These are phyloP conservation scores for Nyctibius grandis DNA, from an alignment of 2,797 vertebrate species.

Conservation along the genomic window DNA sequence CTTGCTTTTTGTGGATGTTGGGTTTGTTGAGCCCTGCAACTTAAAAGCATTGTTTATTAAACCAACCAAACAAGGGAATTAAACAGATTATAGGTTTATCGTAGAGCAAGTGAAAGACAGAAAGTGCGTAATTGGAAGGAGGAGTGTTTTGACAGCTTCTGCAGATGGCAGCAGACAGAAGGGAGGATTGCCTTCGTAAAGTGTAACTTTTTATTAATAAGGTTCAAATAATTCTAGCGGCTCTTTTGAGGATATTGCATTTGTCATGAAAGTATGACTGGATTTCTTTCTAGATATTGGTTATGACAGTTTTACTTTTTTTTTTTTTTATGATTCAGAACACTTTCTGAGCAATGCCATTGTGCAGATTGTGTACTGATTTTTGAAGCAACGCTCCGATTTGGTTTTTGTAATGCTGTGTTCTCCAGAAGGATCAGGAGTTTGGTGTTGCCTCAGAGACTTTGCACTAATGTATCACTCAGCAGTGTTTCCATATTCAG, in stretches of 20 bases:
- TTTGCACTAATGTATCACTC: background rate
- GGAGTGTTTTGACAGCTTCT: slow-evolving; percentile 59
- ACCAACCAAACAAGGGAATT: slow-evolving; percentile 45
- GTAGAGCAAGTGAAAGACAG: slow-evolving; percentile 24
- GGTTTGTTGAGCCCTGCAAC: background rate
- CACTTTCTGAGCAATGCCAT: background rate
- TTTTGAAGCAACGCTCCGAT: background rate
- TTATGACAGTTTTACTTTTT: background rate
- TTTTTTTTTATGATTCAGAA: background rate
- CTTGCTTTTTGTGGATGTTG: background rate
- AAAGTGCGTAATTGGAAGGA: slow-evolving; percentile 27
- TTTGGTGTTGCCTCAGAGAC: background rate
- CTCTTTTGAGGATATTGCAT: background rate
- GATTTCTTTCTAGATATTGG: background rate
- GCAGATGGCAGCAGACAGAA: slow-evolving; percentile 32
- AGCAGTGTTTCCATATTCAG: background rate
- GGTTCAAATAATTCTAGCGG: background rate
- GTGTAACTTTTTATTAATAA: slow-evolving; percentile 9
- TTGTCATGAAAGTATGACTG: background rate
- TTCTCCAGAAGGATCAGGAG: background rate
- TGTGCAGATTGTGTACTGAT: background rate
- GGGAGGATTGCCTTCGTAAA: slow-evolving; percentile 8
- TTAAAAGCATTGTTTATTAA: slow-evolving; percentile 49
- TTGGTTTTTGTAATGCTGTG: background rate
- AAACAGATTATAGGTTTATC: slow-evolving; percentile 52